phyloP scores from a whole-genome alignment of 2,797 vertebrate species.

The Distichodus sexfasciatus region DNA sequence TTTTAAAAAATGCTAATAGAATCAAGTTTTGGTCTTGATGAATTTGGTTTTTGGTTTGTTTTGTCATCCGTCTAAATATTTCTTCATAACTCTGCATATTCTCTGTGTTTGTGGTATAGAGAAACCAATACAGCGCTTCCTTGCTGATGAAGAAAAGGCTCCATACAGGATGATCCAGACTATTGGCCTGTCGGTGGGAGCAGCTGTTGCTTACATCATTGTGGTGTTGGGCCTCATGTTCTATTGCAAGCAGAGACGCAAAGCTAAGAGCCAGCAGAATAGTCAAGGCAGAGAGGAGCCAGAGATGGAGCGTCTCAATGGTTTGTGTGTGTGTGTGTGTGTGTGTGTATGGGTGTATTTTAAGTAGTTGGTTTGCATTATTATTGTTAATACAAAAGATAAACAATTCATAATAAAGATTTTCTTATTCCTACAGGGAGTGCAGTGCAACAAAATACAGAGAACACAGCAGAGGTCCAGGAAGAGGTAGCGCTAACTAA shows the following conservation, averaged over 20 bases:
- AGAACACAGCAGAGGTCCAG: constrained; percentile 81
- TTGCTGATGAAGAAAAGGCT: constrained; percentile 69
- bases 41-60: not conserved
- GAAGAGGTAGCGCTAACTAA: constrained; percentile 82
- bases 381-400: too few relatives aligned
- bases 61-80: too few relatives aligned
- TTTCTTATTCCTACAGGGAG: constrained; percentile 34
- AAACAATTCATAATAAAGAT: too few relatives aligned
- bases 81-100: not conserved
- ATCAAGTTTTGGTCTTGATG: too few relatives aligned
- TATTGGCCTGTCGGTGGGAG: constrained; percentile 83
- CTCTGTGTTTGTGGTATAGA: constrained; percentile 63
- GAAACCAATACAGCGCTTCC: constrained; percentile 67
- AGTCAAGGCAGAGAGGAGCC: constrained; percentile 78
- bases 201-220: constrained; percentile 87
- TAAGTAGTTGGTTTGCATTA: too few relatives aligned
- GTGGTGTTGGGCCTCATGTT: constrained; percentile 89
- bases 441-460: constrained; percentile 74
- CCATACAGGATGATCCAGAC: constrained; percentile 92
- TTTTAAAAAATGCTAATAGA: too few relatives aligned
- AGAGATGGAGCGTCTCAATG: constrained; percentile 83
- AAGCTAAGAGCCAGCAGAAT: constrained; percentile 80
- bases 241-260: constrained; percentile 87
- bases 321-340: constrained; percentile 58
- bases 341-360: too few relatives aligned